Base-by-base conservation (phyloP, 2,888 invertebrate genomes). In the Drosophila dives region DNA sequence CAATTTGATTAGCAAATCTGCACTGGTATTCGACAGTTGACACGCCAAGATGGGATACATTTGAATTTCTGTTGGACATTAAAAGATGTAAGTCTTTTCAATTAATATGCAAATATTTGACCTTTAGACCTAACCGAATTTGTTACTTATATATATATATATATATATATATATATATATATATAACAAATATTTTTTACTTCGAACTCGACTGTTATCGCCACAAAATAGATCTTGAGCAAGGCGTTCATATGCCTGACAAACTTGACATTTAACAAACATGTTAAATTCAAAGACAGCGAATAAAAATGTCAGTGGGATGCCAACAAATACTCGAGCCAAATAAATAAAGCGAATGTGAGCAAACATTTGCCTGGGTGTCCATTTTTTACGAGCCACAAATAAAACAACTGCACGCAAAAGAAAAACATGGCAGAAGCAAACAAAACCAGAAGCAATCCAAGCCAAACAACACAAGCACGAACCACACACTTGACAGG, bases 211-310 rank as follows among this genome's bases (percentile, higher is more conserved):
- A 38, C 33, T 55, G 55, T 53, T 61, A 61, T 60, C 33, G 61
- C 32, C 32, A 54, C 38, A 53, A 51, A 48, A 62, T 26, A 63
- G 42, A 69, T 50, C 48, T 55, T 17, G n/a, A 11, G 51, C n/a
- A 45, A 51, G 64, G 77, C 72, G 77, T 64, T 61, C 45, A 10
- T 26, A 36, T 76, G 49, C 36, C 42, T 54, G 62, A 68, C 67
- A 71, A 53, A 56, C 64, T 64, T 68, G 68, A 80, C 77, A 74
- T 50, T 65, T 49, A 75, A 71, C 80, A 76, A 77, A 86, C 83
- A 81, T 88, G 90, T 90, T 88, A 78, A 77, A 90, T 82, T 86
- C 82, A 86, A 91, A 92, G 91, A 92, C 92, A 91, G 91, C 90
- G 80, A 91, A 91, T 91, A 90, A 91, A 91, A 87, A 83, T 86